Evolutionary conservation across 2,888 invertebrate species (phyloP).

Genomic region (Isoperla grammatica): DNA sequence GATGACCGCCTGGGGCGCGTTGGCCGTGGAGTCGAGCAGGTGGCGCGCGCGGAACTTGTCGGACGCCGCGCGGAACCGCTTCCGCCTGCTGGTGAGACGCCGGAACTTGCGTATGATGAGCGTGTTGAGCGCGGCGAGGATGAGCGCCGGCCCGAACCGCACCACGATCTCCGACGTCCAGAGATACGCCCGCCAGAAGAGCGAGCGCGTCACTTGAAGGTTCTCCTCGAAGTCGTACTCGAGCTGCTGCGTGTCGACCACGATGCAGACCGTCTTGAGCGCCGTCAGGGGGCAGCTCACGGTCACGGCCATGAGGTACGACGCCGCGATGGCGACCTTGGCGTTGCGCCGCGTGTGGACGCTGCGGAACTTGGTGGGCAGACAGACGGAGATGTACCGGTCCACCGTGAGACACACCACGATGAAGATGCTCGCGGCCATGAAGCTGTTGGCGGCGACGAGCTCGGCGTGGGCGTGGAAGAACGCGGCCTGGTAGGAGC

Average conservation of each 20-base stretch:
- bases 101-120: conserved; percentile 45
- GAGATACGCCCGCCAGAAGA: conserved; percentile 41
- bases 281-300: conserved; percentile 44
- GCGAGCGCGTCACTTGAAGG: conserved; percentile 33
- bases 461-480: conserved; percentile 47
- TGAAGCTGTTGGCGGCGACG: conserved; percentile 46
- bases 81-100: conserved; percentile 42
- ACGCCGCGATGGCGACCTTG: conserved; percentile 39
- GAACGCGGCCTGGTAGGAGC: conserved; percentile 36
- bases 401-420: conserved; percentile 48
- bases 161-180: conserved; percentile 43
- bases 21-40: conserved; percentile 24
- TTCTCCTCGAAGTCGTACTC: conserved; percentile 35
- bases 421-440: conserved; percentile 48
- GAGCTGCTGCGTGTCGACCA: conserved; percentile 25
- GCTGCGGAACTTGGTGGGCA: conserved; percentile 41
- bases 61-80: conserved; percentile 36
- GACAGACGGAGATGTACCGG: conserved; percentile 47
- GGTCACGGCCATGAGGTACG: conserved; percentile 41
- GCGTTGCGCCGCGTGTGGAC: conserved; percentile 41
- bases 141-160: conserved; percentile 44
- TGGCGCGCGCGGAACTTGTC: conserved; percentile 28
- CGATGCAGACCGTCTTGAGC: conserved; percentile 39
- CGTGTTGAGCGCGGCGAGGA: conserved; percentile 45
- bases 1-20: conserved; percentile 18